Percentiles rank a stretch among this genome's conserved stretches.
Conservation (phyloP, 2,888 invertebrate species). For the Pandemis heparana region DNA sequence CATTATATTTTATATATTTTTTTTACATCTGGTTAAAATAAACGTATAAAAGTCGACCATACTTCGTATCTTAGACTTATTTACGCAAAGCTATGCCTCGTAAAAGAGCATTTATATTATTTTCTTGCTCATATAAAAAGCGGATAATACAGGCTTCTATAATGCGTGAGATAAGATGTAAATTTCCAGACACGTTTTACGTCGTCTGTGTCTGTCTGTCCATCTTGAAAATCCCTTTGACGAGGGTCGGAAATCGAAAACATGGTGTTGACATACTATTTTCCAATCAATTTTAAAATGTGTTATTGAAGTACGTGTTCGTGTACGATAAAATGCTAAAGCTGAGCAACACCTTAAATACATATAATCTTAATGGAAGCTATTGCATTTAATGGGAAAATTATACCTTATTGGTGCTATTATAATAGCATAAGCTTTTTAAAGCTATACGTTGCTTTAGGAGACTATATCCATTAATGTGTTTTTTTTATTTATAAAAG, state of each 20-base stretch:
- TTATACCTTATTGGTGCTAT: too few species aligned
- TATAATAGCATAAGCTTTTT: too few species aligned
- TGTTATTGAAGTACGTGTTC: constrained; percentile 11
- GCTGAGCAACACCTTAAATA: too few species aligned
- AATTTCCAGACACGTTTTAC: constrained; percentile 56
- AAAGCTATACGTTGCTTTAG: too few species aligned
- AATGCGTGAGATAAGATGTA: constrained; percentile 51
- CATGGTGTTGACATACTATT: constrained; percentile 52
- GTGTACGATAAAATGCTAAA: too few species aligned
- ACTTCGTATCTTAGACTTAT: neutral
- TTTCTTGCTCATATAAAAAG: neutral
- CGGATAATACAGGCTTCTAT: constrained; percentile 1
- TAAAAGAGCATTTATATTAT: neutral
- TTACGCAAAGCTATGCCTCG: neutral
- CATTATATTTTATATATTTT: too few species aligned
- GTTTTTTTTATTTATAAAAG: too few species aligned
- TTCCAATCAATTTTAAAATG: constrained; percentile 52
- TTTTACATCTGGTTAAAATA: too few species aligned
- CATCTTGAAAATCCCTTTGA: constrained; percentile 66
- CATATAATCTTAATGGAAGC: too few species aligned
- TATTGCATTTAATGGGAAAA: too few species aligned
- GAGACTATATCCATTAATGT: too few species aligned
- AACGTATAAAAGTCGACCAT: too few species aligned
- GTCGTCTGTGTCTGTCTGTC: constrained; percentile 58
- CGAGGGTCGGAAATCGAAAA: constrained; percentile 62